Conservation (phyloP, 2,113 vertebrate genomes). For the Halichoerus grypus region DNA sequence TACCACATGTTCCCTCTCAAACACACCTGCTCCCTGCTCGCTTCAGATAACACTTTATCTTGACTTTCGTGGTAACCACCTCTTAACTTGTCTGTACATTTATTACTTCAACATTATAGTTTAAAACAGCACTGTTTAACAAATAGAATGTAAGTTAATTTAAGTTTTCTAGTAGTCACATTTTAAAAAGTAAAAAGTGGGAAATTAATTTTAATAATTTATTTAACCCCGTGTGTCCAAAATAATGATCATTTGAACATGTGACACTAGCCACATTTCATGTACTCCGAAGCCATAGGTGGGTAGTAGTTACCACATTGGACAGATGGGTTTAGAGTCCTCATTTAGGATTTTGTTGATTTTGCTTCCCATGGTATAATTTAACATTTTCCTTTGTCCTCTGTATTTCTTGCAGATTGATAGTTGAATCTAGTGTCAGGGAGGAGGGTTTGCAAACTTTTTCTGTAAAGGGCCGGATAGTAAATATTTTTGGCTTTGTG, state of each 20-base stretch:
- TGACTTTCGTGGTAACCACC: neutral
- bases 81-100: neutral
- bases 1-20: neutral
- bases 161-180: neutral
- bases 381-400: conserved; percentile 50
- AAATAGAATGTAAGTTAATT: neutral
- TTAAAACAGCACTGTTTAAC: neutral
- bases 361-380: neutral
- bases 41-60: neutral
- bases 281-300: no score
- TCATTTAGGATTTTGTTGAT: conserved; percentile 39
- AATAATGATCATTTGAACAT: neutral
- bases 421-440: neutral
- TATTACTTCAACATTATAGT: neutral
- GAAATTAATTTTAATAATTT: neutral
- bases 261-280: neutral
- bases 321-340: neutral
- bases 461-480: neutral
- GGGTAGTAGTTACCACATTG: neutral
- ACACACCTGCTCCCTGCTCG: neutral
- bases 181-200: neutral
- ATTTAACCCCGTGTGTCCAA: neutral
- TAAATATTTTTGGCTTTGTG: neutral
- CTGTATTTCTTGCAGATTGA: neutral
- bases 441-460: neutral